These are phyloP conservation scores for Eremophila alpestris DNA, from an alignment of 2,797 vertebrate species.

Conservation along the genomic window DNA sequence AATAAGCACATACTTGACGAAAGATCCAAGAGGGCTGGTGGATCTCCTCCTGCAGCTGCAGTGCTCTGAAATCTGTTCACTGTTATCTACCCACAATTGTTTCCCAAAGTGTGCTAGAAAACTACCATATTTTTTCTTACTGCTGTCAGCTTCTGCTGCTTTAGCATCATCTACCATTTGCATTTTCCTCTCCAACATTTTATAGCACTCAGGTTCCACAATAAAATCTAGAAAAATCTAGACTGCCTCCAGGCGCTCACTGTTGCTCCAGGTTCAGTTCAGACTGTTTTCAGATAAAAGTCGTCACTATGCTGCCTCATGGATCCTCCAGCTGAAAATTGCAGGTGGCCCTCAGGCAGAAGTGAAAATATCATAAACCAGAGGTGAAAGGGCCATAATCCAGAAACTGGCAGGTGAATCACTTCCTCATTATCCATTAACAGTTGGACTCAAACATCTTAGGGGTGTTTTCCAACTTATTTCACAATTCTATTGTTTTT, in stretches of 20 bases:
- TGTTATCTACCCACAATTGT: neutral
- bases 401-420: neutral
- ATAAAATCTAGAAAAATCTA: neutral
- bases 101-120: neutral
- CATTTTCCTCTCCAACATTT: neutral
- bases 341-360: neutral
- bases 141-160: neutral
- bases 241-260: neutral
- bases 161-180: neutral
- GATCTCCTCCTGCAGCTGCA: conserved; percentile 34
- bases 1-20: neutral
- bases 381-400: neutral
- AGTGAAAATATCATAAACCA: neutral
- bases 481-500: neutral
- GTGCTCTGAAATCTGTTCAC: neutral
- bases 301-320: neutral
- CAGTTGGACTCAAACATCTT: fast-evolving
- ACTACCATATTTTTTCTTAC: neutral
- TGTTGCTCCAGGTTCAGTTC: neutral
- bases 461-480: neutral
- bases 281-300: neutral
- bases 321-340: neutral
- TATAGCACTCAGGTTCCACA: neutral
- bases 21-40: neutral
- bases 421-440: neutral